phyloP scores from a whole-genome alignment of 2,113 vertebrate genomes.

The Fregata magnificens region DNA sequence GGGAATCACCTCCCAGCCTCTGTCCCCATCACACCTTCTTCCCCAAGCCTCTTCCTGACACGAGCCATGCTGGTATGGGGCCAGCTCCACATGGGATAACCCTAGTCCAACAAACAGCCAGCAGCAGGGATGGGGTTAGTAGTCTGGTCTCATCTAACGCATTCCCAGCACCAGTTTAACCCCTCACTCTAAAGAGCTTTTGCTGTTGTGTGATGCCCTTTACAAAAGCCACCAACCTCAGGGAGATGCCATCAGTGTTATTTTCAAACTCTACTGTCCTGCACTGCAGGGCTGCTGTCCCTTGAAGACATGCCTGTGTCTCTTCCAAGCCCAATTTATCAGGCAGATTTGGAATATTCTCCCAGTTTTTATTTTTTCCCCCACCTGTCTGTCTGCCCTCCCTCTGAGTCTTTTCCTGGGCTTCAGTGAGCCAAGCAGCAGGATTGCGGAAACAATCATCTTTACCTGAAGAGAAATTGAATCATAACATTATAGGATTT shows the following conservation, averaged over 20 bases:
- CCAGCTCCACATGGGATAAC: not conserved
- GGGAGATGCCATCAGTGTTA: not conserved
- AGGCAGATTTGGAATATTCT: not conserved
- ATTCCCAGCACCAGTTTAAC: not conserved
- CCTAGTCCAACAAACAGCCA: not conserved
- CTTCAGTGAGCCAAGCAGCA: not conserved
- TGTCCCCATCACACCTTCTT: not conserved
- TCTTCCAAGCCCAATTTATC: not conserved
- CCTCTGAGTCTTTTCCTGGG: not conserved
- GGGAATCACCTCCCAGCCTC: not conserved
- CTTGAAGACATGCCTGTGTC: not conserved
- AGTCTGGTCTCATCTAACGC: not conserved
- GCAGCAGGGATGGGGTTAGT: not conserved
- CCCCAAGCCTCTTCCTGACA: not conserved
- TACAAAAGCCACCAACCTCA: not conserved
- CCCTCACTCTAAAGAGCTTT: not conserved
- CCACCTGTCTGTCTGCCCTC: not conserved
- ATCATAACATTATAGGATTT: conserved; percentile 32
- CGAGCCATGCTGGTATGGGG: not conserved
- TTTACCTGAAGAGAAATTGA: conserved; percentile 42
- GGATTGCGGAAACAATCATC: not conserved
- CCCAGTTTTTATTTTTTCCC: not conserved
- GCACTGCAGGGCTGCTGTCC: not conserved
- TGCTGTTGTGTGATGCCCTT: not conserved
- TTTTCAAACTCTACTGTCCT: not conserved